These are phyloP conservation scores for Papilio polytes DNA, from an alignment of 1,140 invertebrate species.

Conservation along the genomic window DNA sequence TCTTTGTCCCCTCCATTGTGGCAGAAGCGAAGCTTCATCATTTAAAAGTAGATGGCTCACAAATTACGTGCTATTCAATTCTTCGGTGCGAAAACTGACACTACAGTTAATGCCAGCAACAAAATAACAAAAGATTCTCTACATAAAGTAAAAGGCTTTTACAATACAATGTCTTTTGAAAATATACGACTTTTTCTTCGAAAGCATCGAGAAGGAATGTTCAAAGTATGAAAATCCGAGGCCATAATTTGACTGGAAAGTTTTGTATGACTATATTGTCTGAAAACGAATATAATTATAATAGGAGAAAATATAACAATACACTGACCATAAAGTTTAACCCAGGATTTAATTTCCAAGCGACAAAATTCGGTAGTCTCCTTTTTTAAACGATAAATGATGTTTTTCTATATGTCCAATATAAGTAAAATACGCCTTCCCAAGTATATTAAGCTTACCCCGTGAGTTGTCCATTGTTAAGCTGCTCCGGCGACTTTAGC, in stretches of 20 bases:
- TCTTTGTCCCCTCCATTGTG: not conserved
- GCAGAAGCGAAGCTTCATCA: not conserved
- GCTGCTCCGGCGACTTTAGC: constrained; percentile 71
- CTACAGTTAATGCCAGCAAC: not conserved
- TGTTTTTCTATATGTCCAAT: too few relatives aligned
- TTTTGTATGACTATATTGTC: not conserved
- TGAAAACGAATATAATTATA: too few relatives aligned
- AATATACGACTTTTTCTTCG: not conserved
- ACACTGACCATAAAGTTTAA: too few relatives aligned
- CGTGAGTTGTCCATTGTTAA: constrained; percentile 76
- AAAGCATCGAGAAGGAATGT: not conserved
- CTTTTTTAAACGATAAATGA: too few relatives aligned
- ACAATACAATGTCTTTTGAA: not conserved
- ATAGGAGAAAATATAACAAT: too few relatives aligned
- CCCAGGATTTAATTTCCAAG: too few relatives aligned
- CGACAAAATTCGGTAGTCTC: too few relatives aligned
- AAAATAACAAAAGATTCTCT: not conserved
- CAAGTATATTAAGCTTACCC: constrained; percentile 57
- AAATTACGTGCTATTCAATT: constrained; percentile 2
- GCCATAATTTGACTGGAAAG: not conserved
- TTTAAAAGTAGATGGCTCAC: not conserved
- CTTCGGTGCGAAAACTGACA: not conserved
- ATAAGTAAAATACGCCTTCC: too few relatives aligned
- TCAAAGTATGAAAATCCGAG: not conserved
- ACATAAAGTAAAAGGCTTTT: not conserved